Conservation (phyloP, 2,797 vertebrate genomes). For the Sebastolobus altivelis region DNA sequence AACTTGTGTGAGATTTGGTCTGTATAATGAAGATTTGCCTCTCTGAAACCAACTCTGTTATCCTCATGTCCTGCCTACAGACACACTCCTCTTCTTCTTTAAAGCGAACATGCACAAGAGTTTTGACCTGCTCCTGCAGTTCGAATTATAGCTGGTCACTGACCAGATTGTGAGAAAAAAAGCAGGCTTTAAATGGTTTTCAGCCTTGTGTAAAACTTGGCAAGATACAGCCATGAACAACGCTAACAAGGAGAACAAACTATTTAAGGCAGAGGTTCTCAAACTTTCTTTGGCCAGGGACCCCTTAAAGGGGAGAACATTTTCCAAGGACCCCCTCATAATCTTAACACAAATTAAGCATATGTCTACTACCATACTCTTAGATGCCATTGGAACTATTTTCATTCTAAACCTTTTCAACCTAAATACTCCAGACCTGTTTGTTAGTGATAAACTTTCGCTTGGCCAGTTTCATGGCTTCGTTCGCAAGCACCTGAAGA, state of each 20-base stretch:
- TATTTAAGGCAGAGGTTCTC: no score
- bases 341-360: no score
- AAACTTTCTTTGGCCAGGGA: no score
- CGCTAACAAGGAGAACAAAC: background rate
- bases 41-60: background rate
- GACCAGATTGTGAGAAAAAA: background rate
- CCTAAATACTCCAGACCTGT: no score
- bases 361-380: no score
- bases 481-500: no score
- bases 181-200: background rate
- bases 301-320: no score
- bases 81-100: background rate
- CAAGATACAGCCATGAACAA: background rate
- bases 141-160: background rate
- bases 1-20: background rate
- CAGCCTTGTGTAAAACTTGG: background rate
- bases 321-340: no score
- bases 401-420: no score
- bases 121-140: conserved; percentile 10
- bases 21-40: background rate
- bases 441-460: no score
- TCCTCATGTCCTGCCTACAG: background rate
- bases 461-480: no score
- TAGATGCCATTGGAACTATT: no score
- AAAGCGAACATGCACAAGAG: background rate